Percentiles rank a stretch among this genome's conserved stretches.
Evolutionary conservation across 1,140 invertebrate species (phyloP).

Genomic region (Pararge aegeria): DNA sequence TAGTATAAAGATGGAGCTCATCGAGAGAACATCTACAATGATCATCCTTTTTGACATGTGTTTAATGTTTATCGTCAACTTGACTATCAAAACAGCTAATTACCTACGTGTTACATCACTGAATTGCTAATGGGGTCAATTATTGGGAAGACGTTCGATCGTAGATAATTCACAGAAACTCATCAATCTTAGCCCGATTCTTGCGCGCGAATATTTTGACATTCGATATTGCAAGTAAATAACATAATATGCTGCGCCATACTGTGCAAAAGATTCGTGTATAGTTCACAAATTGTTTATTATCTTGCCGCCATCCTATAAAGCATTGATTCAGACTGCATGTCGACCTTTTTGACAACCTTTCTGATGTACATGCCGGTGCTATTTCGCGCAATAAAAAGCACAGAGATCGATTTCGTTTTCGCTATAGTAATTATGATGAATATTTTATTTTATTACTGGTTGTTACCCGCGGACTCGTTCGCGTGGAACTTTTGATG

Average conservation of each 20-base stretch:
- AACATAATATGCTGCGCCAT: slow-evolving; percentile 24
- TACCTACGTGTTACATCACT: slow-evolving; percentile 19
- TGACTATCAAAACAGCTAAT: slow-evolving; percentile 8
- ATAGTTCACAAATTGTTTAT: slow-evolving; percentile 1
- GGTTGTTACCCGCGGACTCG: no score
- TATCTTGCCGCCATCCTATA: neutral
- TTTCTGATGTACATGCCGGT: neutral
- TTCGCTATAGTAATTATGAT: no score
- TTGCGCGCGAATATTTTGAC: slow-evolving; percentile 34
- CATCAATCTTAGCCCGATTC: slow-evolving; percentile 47
- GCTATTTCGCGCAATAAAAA: neutral
- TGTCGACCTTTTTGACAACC: neutral
- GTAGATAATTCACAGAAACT: slow-evolving; percentile 40
- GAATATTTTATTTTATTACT: no score
- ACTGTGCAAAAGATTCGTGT: neutral
- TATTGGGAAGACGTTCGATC: slow-evolving; percentile 39
- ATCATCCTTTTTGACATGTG: neutral
- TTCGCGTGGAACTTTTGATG: no score
- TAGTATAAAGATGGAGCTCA: neutral
- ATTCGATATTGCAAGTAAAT: slow-evolving; percentile 36
- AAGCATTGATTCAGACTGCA: neutral
- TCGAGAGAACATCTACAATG: neutral
- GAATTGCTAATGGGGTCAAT: slow-evolving; percentile 33
- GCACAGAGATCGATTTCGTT: neutral
- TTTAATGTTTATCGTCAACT: neutral